phyloP scores from a whole-genome alignment of 2,113 vertebrate genomes.

The Actenoides hombroni region DNA sequence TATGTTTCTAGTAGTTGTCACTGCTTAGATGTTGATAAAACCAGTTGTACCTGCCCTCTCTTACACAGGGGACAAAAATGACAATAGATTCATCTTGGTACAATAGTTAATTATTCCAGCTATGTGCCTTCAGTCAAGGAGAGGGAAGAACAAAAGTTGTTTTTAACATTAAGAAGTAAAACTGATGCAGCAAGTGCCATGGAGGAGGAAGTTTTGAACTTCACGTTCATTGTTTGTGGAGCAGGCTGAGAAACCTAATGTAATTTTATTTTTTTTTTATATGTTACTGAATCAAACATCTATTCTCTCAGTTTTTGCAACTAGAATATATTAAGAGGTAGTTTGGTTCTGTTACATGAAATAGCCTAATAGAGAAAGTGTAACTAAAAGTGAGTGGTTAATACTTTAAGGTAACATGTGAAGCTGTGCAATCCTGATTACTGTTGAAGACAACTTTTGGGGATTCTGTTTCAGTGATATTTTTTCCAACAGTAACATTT shows the following conservation, averaged over 20 bases:
- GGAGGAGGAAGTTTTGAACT: not conserved
- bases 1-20: not conserved
- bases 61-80: not conserved
- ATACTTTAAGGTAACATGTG: not conserved
- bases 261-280: not conserved
- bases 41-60: not conserved
- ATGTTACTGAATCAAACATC: not conserved
- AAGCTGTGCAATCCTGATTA: not conserved
- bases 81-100: not conserved
- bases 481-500: not conserved
- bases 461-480: not conserved
- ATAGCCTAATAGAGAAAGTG: not conserved
- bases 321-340: not conserved
- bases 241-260: not conserved
- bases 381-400: not conserved
- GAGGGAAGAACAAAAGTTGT: not conserved
- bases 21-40: not conserved
- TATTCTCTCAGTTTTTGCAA: not conserved
- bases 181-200: not conserved
- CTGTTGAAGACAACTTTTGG: not conserved
- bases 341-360: not conserved
- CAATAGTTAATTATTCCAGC: not conserved
- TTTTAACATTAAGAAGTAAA: not conserved
- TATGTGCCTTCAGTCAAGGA: accelerated
- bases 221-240: not conserved